Evolutionary conservation across 2,113 vertebrate genomes (phyloP).

Genomic region (Aphyosemion australe): DNA sequence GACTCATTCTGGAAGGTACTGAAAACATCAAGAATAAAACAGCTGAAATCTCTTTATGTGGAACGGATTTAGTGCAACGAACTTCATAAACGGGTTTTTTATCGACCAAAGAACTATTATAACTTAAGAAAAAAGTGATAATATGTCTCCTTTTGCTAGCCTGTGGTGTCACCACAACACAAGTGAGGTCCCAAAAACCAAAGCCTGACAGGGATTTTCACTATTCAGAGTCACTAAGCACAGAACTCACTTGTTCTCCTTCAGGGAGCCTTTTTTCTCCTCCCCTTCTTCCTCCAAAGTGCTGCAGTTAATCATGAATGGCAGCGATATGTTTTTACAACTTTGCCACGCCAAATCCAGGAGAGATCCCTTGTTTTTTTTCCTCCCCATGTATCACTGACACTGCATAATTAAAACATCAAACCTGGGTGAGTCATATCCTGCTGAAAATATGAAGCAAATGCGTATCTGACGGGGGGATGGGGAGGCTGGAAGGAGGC

Average conservation of each 20-base stretch:
- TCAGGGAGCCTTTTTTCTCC: conserved; percentile 15
- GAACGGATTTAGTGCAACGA: too few relatives aligned
- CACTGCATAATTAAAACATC: conserved; percentile 75
- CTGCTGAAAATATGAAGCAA: conserved; percentile 75
- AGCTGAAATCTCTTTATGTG: too few relatives aligned
- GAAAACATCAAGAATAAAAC: too few relatives aligned
- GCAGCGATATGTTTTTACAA: conserved; percentile 62
- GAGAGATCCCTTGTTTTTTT: conserved; percentile 29
- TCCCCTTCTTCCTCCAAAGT: conserved; percentile 27
- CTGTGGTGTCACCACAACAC: too few relatives aligned
- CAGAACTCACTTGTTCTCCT: conserved; percentile 53
- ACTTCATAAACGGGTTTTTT: too few relatives aligned
- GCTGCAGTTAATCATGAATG: conserved; percentile 61
- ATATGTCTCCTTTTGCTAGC: too few relatives aligned
- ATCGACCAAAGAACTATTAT: too few relatives aligned
- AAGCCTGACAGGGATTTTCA: conserved; percentile 37
- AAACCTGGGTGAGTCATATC: conserved; percentile 72
- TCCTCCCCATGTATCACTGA: conserved; percentile 71
- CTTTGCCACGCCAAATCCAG: conserved; percentile 38
- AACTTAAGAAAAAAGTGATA: too few relatives aligned
- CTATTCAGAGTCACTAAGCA: conserved; percentile 25
- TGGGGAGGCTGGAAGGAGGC: conserved; percentile 38
- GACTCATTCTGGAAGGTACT: too few relatives aligned
- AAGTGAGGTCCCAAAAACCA: not conserved
- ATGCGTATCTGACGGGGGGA: conserved; percentile 37